A percentile compares a stretch with the other conserved stretches of the same genome.
Conservation (phyloP, 2,113 vertebrate genomes). For the Coracopsis vasa region DNA sequence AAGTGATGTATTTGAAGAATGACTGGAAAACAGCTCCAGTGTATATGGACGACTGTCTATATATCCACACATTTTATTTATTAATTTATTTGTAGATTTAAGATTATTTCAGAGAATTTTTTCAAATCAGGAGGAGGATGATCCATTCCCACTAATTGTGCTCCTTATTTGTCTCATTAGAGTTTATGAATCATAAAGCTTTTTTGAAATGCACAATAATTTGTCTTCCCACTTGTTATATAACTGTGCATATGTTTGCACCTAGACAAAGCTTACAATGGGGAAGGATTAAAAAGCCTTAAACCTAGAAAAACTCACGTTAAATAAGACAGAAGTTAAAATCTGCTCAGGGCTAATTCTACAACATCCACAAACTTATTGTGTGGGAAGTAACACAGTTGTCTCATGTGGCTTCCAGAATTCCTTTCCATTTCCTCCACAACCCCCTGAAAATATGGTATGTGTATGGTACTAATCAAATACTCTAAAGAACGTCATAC, state of each 20-base stretch:
- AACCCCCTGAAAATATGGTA: not conserved
- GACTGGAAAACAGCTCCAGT: not conserved
- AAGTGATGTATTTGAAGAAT: not conserved
- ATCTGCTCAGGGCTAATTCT: not conserved
- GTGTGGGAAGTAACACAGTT: not conserved
- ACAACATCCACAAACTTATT: not conserved
- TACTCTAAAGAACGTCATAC: not conserved
- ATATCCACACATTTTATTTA: not conserved
- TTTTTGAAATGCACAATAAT: not conserved
- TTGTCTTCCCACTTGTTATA: not conserved
- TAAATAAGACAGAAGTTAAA: not conserved
- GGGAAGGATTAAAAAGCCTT: not conserved
- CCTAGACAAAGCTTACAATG: not conserved
- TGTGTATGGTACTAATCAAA: not conserved
- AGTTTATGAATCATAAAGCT: not conserved
- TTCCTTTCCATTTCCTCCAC: not conserved
- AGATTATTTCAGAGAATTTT: not conserved
- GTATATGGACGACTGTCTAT: not conserved
- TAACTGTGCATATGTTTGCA: not conserved
- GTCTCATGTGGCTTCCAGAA: constrained; percentile 6
- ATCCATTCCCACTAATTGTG: not conserved
- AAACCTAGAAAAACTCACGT: not conserved
- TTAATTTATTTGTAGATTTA: not conserved
- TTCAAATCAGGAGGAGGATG: not conserved
- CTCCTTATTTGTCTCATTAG: not conserved